Evolutionary conservation across 2,888 invertebrate genomes (phyloP).

Genomic region (Lasius platythorax): DNA sequence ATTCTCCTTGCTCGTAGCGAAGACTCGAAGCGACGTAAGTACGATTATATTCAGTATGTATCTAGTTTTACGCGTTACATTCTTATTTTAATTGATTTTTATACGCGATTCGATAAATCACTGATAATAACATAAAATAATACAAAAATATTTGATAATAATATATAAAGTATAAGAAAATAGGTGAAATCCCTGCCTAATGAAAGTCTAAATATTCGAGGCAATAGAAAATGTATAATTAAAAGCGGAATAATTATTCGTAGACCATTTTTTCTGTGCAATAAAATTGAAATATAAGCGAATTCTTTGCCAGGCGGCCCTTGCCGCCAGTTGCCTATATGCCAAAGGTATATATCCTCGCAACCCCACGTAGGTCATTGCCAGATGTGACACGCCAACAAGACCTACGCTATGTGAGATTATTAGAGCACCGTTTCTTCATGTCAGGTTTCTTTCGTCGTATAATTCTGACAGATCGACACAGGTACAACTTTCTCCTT

Average conservation of each 20-base stretch:
- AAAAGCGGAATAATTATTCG: constrained; percentile 5
- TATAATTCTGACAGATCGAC: neutral
- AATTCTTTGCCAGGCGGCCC: neutral
- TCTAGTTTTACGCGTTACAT: neutral
- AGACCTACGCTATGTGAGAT: neutral
- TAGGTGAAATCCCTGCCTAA: neutral
- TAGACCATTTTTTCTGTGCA: neutral
- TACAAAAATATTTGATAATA: neutral
- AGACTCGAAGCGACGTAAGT: constrained; percentile 24
- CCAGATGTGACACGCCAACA: neutral
- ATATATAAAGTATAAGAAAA: neutral
- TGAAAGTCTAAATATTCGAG: neutral
- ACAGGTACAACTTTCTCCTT: neutral
- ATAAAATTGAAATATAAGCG: neutral
- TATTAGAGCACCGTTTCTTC: constrained; percentile 10
- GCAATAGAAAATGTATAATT: neutral
- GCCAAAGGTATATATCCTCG: neutral
- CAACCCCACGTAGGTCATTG: constrained; percentile 23
- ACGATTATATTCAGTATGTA: neutral
- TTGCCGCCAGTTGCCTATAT: neutral
- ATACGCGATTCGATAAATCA: neutral
- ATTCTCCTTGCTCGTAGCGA: neutral
- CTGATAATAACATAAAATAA: neutral
- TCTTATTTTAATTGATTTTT: neutral
- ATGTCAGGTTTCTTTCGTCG: neutral